Evolutionary conservation across 92 coral and sea anemone genomes (phyloP), one percentile per base, ranked within the genome.

Genomic region (Epizoanthus illoricatus): DNA sequence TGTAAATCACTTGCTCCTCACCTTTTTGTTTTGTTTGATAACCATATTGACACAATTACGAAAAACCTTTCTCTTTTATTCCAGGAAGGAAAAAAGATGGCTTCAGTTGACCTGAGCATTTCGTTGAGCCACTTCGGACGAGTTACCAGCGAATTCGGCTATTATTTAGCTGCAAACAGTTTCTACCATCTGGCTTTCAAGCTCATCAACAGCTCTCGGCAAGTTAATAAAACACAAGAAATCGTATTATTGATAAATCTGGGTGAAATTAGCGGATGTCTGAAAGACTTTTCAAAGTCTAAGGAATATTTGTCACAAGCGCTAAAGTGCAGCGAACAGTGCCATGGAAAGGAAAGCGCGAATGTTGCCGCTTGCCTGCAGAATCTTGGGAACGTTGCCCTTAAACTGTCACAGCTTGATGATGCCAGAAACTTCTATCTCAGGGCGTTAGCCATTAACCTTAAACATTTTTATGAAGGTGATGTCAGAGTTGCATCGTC

Each of bases 401-500:
- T 63, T 0, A 63, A 63, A 6, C 67, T 19, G 28, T 63, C 67
- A 8, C 67, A 63, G 67, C 12, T 63, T 63, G 67, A 63, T 24
- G 67, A 63, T 63, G 67, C 67, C 67, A 63, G 67, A 24, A 20
- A 63, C 10, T 24, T 5, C 36, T 63, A 63, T 18, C 28, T 63
- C 36, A 19, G 67, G 13, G 33, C 67, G 67, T 20, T 63, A 19
- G 39, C 67, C 67, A 63, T 63, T 63, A 63, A 20, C 13, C 67
- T 63, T 13, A n/a, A 63, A 63, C 67, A 63, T 23, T 20, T 63
- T 5, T 23, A 63, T 7, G 67, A 63, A 63, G 67, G 28, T 3
- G 67, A 63, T 63, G 67, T 18, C 39, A 63, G 67, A 20, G 67
- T 63, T 19, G 67, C 67, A 20, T 63, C 67, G 39, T 63, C 67